Evolutionary conservation across 2,888 invertebrate genomes (phyloP).

Genomic region (Peribatodes rhomboidaria): DNA sequence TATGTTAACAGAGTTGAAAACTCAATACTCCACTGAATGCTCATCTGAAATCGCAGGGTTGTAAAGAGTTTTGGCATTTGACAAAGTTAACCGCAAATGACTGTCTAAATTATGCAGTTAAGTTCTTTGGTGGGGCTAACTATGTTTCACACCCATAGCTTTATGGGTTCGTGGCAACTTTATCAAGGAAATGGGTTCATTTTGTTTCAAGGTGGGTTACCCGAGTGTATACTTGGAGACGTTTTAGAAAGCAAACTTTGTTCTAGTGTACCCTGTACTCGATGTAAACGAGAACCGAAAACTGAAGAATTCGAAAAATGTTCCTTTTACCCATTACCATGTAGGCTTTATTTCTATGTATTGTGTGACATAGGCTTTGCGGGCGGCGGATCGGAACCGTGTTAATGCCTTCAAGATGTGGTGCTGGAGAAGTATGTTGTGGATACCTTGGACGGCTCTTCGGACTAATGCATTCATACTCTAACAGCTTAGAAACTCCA

Average conservation of each 20-base stretch:
- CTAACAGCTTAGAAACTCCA: too few species aligned
- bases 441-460: too few species aligned
- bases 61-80: conserved; percentile 70
- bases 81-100: conserved; percentile 67
- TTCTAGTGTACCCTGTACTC: neutral
- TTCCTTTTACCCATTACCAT: too few species aligned
- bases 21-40: neutral
- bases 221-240: neutral
- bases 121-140: conserved; percentile 60
- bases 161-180: conserved; percentile 21
- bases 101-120: conserved; percentile 78
- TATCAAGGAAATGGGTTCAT: conserved; percentile 28
- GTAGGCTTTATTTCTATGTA: too few species aligned
- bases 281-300: too few species aligned
- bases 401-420: too few species aligned
- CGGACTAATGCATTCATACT: too few species aligned
- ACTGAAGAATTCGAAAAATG: too few species aligned
- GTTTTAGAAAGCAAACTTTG: neutral
- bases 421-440: too few species aligned
- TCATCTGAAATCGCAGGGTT: conserved; percentile 46
- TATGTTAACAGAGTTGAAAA: too few species aligned
- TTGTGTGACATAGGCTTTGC: too few species aligned
- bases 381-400: too few species aligned
- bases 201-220: conserved; percentile 9
- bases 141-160: conserved; percentile 59